Percentiles rank a stretch among this genome's conserved stretches.
Evolutionary conservation across 64 coral and sea anemone species (phyloP).

Genomic region (Astreopora myriophthalma): DNA sequence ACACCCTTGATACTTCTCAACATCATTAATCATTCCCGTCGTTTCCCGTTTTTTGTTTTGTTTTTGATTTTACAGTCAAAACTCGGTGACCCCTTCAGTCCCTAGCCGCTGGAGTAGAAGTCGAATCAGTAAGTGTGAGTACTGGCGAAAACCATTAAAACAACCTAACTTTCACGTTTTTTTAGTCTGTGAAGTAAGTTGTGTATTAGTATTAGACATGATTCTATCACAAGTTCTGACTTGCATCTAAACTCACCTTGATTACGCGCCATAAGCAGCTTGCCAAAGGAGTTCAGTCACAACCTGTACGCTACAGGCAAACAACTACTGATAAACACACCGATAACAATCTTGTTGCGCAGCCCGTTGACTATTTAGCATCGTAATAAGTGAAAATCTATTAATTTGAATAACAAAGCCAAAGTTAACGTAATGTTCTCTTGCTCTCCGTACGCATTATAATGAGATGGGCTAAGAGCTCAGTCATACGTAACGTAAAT

Average conservation of each 20-base stretch:
- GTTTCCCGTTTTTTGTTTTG: too few relatives aligned
- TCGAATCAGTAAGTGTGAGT: too few relatives aligned
- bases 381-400: neutral
- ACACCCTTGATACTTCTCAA: neutral
- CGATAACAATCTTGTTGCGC: neutral
- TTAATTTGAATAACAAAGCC: conserved; percentile 33
- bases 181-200: too few relatives aligned
- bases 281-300: neutral
- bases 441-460: neutral
- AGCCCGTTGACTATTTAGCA: neutral
- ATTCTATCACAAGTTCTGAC: too few relatives aligned
- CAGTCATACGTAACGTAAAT: neutral
- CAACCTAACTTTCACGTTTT: too few relatives aligned
- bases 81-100: too few relatives aligned
- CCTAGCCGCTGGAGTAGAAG: too few relatives aligned
- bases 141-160: too few relatives aligned
- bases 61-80: too few relatives aligned
- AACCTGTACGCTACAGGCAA: neutral
- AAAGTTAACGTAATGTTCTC: neutral
- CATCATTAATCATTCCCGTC: neutral
- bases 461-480: neutral
- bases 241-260: neutral
- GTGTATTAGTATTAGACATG: too few relatives aligned
- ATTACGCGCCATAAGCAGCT: neutral
- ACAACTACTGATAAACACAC: neutral